These are phyloP conservation scores for Pelmatolapia mariae DNA, from an alignment of 2,113 vertebrate species.

Conservation along the genomic window DNA sequence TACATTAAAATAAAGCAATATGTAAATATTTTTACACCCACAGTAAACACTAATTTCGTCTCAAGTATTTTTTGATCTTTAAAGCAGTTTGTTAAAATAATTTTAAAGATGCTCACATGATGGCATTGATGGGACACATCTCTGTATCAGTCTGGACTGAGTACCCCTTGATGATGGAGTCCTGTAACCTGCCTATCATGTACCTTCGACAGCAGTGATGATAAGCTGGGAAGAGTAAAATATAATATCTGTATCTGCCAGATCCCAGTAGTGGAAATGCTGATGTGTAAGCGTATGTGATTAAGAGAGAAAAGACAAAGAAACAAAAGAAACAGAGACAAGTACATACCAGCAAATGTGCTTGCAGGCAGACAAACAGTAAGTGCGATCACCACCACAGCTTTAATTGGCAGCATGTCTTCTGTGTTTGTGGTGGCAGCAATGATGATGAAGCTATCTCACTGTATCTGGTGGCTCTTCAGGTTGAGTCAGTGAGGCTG, in stretches of 20 bases:
- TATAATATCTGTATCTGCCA: background rate
- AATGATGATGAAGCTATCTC: background rate
- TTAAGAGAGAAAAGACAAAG: background rate
- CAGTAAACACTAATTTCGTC: background rate
- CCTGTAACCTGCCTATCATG: background rate
- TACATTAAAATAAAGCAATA: background rate
- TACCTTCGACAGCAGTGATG: constrained; percentile 46
- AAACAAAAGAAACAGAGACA: background rate
- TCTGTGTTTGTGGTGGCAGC: background rate
- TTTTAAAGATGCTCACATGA: constrained; percentile 47
- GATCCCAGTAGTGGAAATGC: background rate
- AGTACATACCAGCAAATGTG: constrained; percentile 16
- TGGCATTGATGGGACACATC: constrained; percentile 47
- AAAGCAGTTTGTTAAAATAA: background rate
- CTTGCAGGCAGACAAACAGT: constrained; percentile 15
- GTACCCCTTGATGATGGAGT: background rate
- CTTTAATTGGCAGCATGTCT: constrained; percentile 48
- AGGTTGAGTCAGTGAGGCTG: background rate
- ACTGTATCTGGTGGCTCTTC: background rate
- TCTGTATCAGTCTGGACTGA: constrained; percentile 37
- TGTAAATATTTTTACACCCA: background rate
- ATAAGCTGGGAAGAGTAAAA: background rate
- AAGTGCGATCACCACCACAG: constrained; percentile 24
- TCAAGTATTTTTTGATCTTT: background rate
- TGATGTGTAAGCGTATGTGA: background rate